Base-by-base conservation (phyloP, 2,113 vertebrate species). In the Phrynosoma blainvillii region DNA sequence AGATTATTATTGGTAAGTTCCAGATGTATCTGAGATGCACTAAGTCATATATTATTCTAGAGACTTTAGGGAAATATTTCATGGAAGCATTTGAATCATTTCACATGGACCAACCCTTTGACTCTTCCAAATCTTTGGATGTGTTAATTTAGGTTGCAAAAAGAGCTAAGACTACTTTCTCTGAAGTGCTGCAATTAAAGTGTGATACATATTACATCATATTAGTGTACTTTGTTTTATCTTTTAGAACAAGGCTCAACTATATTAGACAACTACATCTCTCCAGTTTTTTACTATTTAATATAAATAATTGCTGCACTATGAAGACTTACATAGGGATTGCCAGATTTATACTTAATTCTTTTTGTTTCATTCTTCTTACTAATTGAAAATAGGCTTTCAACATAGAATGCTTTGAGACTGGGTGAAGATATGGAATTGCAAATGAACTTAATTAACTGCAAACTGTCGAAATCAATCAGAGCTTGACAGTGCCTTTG, bases 361-460 rank as follows among this genome's bases (percentile, higher is more conserved):
- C 94, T 91, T 96, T 97, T 97, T 97, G 96, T 96, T 97, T 97
- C 94, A 95, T 96, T 90, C 87, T 95, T 93, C 92, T 94, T 93
- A 94, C 92, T 97, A 97, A 97, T 97, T 97, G 96, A 96, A 97
- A 97, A 96, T 94, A 93, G 94, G 87, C 92, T 96, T 97, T 96
- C 95, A 95, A 92, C 94, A 93, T 83, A 95, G 89, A 96, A 96
- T 93, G 94, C 95, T 96, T 97, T 97, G 95, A 97, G 96, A 96
- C 93, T 95, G 93, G 94, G 92, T 95, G 94, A 97, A 92, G 93
- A 96, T 94, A 95, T 93, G 94, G 96, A 96, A 96, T 97, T 97
- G 94, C 93, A 97, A 97, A 96, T 97, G 94, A 97, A 96, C 95
- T 97, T 97, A 96, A 97, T 97, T 97, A 97, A 97, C 96, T 96